Evolutionary conservation across 1,140 invertebrate genomes (phyloP), one percentile per base, ranked within the genome.

Genomic region (Hylyphantes graminicola): DNA sequence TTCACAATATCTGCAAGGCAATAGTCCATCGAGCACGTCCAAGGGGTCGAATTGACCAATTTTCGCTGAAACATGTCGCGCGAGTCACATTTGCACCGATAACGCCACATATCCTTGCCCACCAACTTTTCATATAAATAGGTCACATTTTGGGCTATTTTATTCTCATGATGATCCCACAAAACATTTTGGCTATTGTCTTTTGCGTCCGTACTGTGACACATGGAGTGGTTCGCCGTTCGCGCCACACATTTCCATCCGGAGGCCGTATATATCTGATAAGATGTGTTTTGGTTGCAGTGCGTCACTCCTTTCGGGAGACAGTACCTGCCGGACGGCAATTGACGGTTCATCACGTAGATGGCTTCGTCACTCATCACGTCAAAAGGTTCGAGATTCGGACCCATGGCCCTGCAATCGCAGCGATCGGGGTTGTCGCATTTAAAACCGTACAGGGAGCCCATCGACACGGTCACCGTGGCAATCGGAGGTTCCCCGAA

Each of bases 31-130:
- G 72, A 75, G 54, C 72, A 75, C 0, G 21, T 59, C 21, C 55
- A 75, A 0, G 53, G 72, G n/a, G n/a, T n/a, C n/a, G n/a, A n/a
- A n/a, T n/a, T n/a, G n/a, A n/a, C n/a, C n/a, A n/a, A n/a, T n/a
- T n/a, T n/a, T n/a, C n/a, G n/a, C n/a, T n/a, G n/a, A n/a, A n/a
- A n/a, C n/a, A n/a, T n/a, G n/a, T n/a, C n/a, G n/a, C n/a, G n/a
- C n/a, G n/a, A n/a, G n/a, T n/a, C n/a, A 19, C 75, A 78, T 11
- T 78, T 64, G 11, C 75, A 78, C 13, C 51, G 35, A 55, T 54
- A 78, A 8, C 75, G n/a, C 10, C 17, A 8, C 5, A 11, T 9
- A 63, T 61, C 63, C n/a, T 57, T 35, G 17, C 63, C 53, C 2
- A 7, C 2, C 5, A 76, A 8, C 10, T 0, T 50, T 76, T 76